A percentile compares a stretch with the other conserved stretches of the same genome.
Conservation (phyloP, 2,888 invertebrate genomes). For the Atethmia centrago region DNA sequence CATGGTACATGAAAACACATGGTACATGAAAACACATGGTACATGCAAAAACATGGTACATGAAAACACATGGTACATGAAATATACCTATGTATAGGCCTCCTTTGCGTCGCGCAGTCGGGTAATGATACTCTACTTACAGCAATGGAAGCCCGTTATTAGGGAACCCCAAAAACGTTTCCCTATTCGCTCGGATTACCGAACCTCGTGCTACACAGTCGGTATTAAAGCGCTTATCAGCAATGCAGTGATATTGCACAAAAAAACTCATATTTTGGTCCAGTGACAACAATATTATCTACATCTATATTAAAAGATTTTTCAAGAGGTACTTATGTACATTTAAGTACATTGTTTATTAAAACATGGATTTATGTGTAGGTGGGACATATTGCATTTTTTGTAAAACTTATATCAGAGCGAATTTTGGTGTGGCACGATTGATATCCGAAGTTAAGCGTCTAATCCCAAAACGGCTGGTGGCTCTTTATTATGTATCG, state of each 20-base stretch:
- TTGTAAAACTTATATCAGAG: neutral
- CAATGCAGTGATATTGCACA: slow-evolving; percentile 36
- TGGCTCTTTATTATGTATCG: neutral
- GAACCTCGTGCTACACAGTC: slow-evolving; percentile 8
- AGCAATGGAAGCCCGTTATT: neutral
- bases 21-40: too few relatives aligned
- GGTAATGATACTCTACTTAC: too few relatives aligned
- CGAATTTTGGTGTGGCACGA: slow-evolving; percentile 5
- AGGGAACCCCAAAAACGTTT: slow-evolving; percentile 33
- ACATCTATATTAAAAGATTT: slow-evolving; percentile 11
- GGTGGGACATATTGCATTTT: slow-evolving; percentile 9
- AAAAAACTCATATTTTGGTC: slow-evolving; percentile 34
- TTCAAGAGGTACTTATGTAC: slow-evolving; percentile 26
- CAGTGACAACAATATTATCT: slow-evolving; percentile 8
- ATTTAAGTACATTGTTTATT: neutral
- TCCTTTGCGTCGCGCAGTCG: too few relatives aligned
- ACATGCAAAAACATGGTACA: too few relatives aligned
- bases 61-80: too few relatives aligned
- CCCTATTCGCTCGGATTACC: slow-evolving; percentile 36
- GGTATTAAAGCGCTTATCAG: slow-evolving; percentile 54
- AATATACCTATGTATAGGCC: too few relatives aligned
- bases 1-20: too few relatives aligned
- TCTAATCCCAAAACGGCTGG: neutral
- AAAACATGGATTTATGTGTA: slow-evolving; percentile 12
- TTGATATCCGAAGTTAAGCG: neutral